phyloP scores from a whole-genome alignment of 2,888 invertebrate genomes.

The Polymixis lichenea region DNA sequence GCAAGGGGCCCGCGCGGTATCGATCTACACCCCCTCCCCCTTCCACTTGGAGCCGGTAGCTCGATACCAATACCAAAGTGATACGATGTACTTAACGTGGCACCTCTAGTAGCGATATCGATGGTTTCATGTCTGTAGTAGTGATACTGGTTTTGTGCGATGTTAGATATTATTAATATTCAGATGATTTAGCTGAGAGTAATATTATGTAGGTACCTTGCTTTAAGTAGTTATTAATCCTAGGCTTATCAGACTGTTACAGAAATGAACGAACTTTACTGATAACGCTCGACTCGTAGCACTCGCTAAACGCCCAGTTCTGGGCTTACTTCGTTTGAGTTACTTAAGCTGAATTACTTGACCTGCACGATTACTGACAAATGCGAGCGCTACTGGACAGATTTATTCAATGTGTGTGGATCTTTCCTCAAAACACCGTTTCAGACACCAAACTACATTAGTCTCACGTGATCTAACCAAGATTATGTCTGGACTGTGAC shows the following conservation, averaged over 20 bases:
- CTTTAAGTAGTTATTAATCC: neutral
- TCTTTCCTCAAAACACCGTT: too few relatives aligned
- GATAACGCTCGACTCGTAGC: neutral
- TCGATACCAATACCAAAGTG: constrained; percentile 63
- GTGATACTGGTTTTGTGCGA: constrained; percentile 1
- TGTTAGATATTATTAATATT: neutral
- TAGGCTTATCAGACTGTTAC: neutral
- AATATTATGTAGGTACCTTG: neutral
- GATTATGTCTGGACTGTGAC: too few relatives aligned
- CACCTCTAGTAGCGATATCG: constrained; percentile 50
- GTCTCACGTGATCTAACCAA: too few relatives aligned
- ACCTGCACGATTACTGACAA: too few relatives aligned
- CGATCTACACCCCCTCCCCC: constrained; percentile 60
- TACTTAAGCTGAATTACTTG: too few relatives aligned
- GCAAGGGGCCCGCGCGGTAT: constrained; percentile 69
- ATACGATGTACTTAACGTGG: constrained; percentile 60
- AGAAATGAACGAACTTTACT: neutral
- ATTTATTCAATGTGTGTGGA: too few relatives aligned
- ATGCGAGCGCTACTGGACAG: too few relatives aligned
- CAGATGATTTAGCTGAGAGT: neutral
- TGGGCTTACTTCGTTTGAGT: too few relatives aligned
- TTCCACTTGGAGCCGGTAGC: constrained; percentile 28
- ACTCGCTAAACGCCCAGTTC: neutral
- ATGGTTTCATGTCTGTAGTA: constrained; percentile 23
- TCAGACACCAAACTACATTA: too few relatives aligned